phyloP scores from a whole-genome alignment of 2,888 invertebrate genomes.

The Melipona beecheii region DNA sequence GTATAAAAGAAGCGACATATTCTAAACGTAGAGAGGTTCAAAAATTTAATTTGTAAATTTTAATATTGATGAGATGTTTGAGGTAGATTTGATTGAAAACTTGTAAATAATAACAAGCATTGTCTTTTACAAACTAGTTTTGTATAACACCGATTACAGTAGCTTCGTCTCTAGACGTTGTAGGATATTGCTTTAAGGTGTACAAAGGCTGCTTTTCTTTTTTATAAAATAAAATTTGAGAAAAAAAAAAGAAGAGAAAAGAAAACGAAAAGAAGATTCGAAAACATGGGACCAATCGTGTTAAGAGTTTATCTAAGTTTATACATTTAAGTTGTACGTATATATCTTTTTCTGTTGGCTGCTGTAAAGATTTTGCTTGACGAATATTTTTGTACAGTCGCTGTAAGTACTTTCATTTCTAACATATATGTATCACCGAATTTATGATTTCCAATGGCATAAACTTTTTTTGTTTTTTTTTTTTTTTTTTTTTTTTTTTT shows the following conservation, averaged over 20 bases:
- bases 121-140: constrained; percentile 46
- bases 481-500: background rate
- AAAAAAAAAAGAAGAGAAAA: background rate
- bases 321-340: constrained; percentile 58
- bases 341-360: constrained; percentile 22
- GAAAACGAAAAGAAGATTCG: constrained; percentile 24
- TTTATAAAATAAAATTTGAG: background rate
- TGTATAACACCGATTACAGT: constrained; percentile 23
- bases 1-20: constrained; percentile 16
- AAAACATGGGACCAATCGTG: constrained; percentile 75
- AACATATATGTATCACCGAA: constrained; percentile 42
- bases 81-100: constrained; percentile 5
- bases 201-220: constrained; percentile 66
- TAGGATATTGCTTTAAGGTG: constrained; percentile 64
- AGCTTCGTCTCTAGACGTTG: constrained; percentile 25
- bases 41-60: constrained; percentile 12
- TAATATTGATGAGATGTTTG: background rate
- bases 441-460: constrained; percentile 25
- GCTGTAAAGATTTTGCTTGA: constrained; percentile 58
- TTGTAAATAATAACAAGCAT: constrained; percentile 36
- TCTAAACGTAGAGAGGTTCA: constrained; percentile 21
- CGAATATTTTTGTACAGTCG: constrained; percentile 70
- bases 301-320: constrained; percentile 61
- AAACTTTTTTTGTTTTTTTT: background rate
- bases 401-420: constrained; percentile 73